Evolutionary conservation across 2,888 invertebrate genomes (phyloP).

Genomic region (Ochlodes sylvanus): DNA sequence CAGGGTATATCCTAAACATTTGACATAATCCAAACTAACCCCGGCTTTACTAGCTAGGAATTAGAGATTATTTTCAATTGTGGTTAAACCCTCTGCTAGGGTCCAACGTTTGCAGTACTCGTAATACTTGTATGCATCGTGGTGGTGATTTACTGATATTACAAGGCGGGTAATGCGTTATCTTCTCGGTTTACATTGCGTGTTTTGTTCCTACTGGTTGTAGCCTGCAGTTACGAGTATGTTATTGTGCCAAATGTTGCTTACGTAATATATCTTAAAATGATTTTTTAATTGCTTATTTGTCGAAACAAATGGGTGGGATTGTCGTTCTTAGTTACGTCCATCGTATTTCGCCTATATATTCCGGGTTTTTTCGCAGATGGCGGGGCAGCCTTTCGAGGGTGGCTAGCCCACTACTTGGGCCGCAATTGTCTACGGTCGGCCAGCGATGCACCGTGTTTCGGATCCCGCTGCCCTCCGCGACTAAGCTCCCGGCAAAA

Average conservation of each 20-base stretch:
- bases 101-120: not conserved
- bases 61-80: constrained; percentile 7
- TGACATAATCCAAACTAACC: not conserved
- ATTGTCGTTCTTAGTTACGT: too few relatives aligned
- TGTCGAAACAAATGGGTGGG: too few relatives aligned
- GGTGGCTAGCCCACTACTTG: too few relatives aligned
- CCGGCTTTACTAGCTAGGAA: not conserved
- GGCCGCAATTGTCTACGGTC: too few relatives aligned
- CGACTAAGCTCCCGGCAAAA: too few relatives aligned
- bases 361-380: too few relatives aligned
- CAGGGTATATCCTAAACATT: constrained; percentile 10
- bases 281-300: too few relatives aligned
- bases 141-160: constrained; percentile 36
- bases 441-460: too few relatives aligned
- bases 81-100: not conserved
- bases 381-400: too few relatives aligned
- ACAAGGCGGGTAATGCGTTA: constrained; percentile 32
- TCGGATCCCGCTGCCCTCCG: too few relatives aligned
- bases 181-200: constrained; percentile 24
- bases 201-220: constrained; percentile 9
- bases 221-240: not conserved
- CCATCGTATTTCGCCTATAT: too few relatives aligned
- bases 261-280: not conserved
- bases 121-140: constrained; percentile 20
- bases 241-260: not conserved